phyloP scores from a whole-genome alignment of 2,888 invertebrate genomes.

The Heliconius sara region DNA sequence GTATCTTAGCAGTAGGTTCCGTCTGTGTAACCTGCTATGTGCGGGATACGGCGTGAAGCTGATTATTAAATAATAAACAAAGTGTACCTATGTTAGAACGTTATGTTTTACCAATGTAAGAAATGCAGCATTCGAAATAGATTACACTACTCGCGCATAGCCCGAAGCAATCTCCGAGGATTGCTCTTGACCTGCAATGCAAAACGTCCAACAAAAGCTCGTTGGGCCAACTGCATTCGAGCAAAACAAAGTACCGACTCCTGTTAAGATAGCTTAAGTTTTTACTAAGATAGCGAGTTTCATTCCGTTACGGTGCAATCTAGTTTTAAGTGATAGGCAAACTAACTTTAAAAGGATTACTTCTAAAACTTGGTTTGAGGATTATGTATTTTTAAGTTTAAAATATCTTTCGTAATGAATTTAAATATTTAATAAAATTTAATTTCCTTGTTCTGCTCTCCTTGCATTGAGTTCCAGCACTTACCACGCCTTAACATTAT shows the following conservation, averaged over 20 bases:
- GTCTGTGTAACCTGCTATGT: too few relatives aligned
- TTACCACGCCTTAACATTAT: too few relatives aligned
- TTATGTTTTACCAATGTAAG: slow-evolving; percentile 25
- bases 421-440: too few relatives aligned
- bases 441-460: too few relatives aligned
- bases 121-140: slow-evolving; percentile 44
- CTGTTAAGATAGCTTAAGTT: slow-evolving; percentile 43
- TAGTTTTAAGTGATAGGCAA: slow-evolving; percentile 37
- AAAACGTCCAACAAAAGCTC: slow-evolving; percentile 69
- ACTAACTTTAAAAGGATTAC: slow-evolving; percentile 31
- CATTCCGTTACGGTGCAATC: slow-evolving; percentile 36
- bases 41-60: too few relatives aligned
- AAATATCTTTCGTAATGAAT: background rate
- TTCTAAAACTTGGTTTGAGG: slow-evolving; percentile 24
- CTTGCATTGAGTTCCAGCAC: too few relatives aligned
- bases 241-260: slow-evolving; percentile 52
- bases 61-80: background rate
- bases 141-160: slow-evolving; percentile 48
- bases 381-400: slow-evolving; percentile 10
- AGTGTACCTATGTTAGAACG: background rate
- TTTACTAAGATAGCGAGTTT: slow-evolving; percentile 44
- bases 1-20: too few relatives aligned
- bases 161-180: slow-evolving; percentile 67
- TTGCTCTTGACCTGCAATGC: slow-evolving; percentile 75
- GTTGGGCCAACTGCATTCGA: slow-evolving; percentile 52